phyloP scores from a whole-genome alignment of 2,888 invertebrate genomes.

The Tubulanus polymorphus region DNA sequence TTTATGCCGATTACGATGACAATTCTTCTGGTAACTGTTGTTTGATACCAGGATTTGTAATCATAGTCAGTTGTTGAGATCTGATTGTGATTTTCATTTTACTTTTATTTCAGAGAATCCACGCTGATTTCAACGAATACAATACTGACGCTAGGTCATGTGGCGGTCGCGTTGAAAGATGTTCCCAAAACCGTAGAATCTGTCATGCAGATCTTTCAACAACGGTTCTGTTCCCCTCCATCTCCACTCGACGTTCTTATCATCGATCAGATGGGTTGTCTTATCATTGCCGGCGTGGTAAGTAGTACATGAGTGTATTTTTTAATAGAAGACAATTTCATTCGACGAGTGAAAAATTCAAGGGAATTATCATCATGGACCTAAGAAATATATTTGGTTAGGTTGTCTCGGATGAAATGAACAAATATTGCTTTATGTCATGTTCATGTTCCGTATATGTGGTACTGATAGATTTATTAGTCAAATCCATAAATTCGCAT shows the following conservation, averaged over 20 bases:
- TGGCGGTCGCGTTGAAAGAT: constrained; percentile 89
- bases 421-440: not conserved
- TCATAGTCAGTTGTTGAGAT: too few relatives aligned
- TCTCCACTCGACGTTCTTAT: constrained; percentile 89
- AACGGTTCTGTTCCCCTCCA: constrained; percentile 87
- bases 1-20: too few relatives aligned
- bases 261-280: constrained; percentile 95
- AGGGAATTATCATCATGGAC: too few relatives aligned
- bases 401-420: too few relatives aligned
- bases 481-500: not conserved
- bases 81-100: too few relatives aligned
- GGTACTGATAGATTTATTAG: not conserved
- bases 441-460: not conserved
- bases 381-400: too few relatives aligned
- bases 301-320: constrained; percentile 21
- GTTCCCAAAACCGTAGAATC: constrained; percentile 92
- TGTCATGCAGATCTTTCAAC: constrained; percentile 94
- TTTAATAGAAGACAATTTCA: not conserved
- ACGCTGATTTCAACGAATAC: constrained; percentile 93
- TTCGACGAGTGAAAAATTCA: not conserved
- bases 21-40: too few relatives aligned
- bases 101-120: constrained; percentile 68
- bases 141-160: constrained; percentile 85
- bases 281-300: constrained; percentile 77
- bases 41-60: too few relatives aligned